Conservation (phyloP, 1,140 invertebrate species). For the Zophobas morio region DNA sequence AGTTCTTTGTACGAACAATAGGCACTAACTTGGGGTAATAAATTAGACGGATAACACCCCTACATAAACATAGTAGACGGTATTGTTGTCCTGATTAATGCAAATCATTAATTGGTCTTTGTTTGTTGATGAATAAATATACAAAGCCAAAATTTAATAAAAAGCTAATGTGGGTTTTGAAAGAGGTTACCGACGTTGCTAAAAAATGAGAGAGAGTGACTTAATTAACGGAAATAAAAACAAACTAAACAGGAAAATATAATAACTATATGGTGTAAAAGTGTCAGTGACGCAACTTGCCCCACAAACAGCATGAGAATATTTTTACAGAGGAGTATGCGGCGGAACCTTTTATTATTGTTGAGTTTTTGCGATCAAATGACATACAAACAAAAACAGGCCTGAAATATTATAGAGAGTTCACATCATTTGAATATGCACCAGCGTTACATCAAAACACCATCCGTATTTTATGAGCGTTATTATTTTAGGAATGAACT, state of each 20-base stretch:
- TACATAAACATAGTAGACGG: slow-evolving; percentile 16
- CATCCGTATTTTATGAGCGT: slow-evolving; percentile 31
- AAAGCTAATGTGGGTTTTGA: background rate
- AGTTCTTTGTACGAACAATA: slow-evolving; percentile 28
- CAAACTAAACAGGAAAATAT: slow-evolving; percentile 28
- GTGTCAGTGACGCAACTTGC: slow-evolving; percentile 16
- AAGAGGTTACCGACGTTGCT: background rate
- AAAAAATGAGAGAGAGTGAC: slow-evolving; percentile 1
- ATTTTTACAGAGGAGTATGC: slow-evolving; percentile 8
- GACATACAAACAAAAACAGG: slow-evolving; percentile 26
- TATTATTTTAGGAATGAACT: slow-evolving; percentile 41
- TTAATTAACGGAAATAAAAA: slow-evolving; percentile 30
- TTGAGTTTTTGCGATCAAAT: slow-evolving; percentile 37
- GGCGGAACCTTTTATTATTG: slow-evolving; percentile 27
- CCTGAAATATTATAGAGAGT: slow-evolving; percentile 29
- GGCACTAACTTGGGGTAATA: slow-evolving; percentile 30
- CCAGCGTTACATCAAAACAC: slow-evolving; percentile 16
- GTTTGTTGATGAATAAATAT: background rate
- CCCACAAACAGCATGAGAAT: slow-evolving; percentile 3
- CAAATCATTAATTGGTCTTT: slow-evolving; percentile 41
- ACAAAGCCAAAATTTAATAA: background rate
- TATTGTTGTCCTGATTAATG: slow-evolving; percentile 35
- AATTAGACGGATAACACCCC: slow-evolving; percentile 27
- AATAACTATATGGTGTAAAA: slow-evolving; percentile 6
- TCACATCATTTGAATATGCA: slow-evolving; percentile 27